Evolutionary conservation across 92 coral and sea anemone genomes (phyloP).

Genomic region (Paramuricea clavata): DNA sequence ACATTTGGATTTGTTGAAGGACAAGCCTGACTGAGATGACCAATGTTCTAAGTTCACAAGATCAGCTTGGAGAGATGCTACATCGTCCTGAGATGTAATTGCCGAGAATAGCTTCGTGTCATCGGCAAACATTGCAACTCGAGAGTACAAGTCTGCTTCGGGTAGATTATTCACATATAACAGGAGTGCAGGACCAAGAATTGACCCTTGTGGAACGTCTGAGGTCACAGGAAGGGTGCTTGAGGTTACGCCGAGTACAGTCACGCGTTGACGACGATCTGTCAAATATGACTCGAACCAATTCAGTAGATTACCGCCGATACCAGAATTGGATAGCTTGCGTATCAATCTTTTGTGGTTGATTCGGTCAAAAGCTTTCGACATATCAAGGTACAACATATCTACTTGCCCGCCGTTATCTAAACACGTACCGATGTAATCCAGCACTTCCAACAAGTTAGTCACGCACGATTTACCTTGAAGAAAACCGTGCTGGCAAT

Average conservation of each 20-base stretch:
- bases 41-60: not conserved
- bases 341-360: not conserved
- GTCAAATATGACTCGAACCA: conserved; percentile 5
- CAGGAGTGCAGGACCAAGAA: not conserved
- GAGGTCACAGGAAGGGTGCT: not conserved
- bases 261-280: not conserved
- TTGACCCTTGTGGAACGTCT: not conserved
- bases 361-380: not conserved
- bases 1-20: not conserved
- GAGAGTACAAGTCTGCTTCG: not conserved
- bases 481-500: not conserved
- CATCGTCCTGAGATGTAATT: not conserved
- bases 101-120: not conserved
- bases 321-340: not conserved
- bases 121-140: not conserved
- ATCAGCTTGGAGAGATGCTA: not conserved
- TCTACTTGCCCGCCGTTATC: not conserved
- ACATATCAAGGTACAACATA: not conserved
- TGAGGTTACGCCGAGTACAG: not conserved
- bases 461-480: not conserved
- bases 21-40: not conserved
- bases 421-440: not conserved
- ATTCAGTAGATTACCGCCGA: conserved; percentile 5
- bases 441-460: not conserved
- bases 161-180: not conserved